Evolutionary conservation across 2,113 vertebrate genomes (phyloP).

Genomic region (Chloropsis hardwickii): DNA sequence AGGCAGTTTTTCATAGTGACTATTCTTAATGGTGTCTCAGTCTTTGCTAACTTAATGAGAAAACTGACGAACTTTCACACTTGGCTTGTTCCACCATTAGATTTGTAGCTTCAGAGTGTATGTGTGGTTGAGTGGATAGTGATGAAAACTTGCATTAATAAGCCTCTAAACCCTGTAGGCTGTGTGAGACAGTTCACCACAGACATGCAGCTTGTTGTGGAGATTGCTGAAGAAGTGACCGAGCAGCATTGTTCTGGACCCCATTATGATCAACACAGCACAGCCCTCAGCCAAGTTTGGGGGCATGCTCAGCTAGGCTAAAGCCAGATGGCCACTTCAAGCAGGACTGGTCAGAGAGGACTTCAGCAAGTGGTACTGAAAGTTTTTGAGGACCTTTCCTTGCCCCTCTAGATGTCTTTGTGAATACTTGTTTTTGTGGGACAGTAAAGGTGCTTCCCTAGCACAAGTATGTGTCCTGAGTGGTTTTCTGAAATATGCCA

Average conservation of each 20-base stretch:
- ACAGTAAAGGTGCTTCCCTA: neutral
- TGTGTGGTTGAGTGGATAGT: neutral
- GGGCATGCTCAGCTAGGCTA: neutral
- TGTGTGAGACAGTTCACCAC: neutral
- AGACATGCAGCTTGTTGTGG: neutral
- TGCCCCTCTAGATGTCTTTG: neutral
- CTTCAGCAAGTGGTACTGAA: neutral
- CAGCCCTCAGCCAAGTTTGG: neutral
- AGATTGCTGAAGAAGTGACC: neutral
- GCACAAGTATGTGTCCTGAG: neutral
- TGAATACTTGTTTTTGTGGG: neutral
- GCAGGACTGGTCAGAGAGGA: neutral
- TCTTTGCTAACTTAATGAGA: neutral
- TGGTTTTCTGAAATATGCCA: neutral
- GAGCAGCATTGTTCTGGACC: neutral
- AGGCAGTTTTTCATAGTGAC: neutral
- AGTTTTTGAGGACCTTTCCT: neutral
- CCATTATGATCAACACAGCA: accelerated
- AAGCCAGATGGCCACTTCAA: neutral
- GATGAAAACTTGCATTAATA: neutral
- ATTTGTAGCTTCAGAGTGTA: neutral
- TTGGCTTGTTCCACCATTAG: neutral
- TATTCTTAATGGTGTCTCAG: neutral
- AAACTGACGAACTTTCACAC: neutral
- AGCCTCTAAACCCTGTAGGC: neutral